Percentiles rank a stretch among this genome's conserved stretches.
These are phyloP conservation scores for Eulemur albifrons DNA, from an alignment of 2,797 vertebrate genomes.

Conservation along the genomic window DNA sequence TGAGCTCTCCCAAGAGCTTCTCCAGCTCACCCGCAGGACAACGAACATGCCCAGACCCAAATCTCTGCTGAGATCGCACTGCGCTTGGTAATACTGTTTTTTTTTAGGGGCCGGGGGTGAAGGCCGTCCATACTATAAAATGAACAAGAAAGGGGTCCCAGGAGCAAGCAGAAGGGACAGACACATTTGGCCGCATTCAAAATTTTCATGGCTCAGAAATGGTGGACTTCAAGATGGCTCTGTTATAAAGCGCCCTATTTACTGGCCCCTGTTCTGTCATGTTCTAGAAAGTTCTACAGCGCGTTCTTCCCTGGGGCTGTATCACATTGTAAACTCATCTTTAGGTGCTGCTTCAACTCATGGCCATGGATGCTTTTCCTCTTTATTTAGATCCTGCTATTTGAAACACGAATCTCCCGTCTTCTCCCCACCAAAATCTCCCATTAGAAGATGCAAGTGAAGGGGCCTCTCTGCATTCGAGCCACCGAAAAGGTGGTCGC, in stretches of 20 bases:
- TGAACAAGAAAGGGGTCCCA: background rate
- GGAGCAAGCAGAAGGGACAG: background rate
- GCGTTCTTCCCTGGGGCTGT: background rate
- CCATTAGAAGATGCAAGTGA: no score
- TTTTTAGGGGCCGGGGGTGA: fast-evolving
- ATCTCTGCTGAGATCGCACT: no score
- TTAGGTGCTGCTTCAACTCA: no score
- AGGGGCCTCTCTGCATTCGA: fast-evolving
- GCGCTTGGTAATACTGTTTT: background rate
- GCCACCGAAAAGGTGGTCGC: no score
- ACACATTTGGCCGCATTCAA: background rate
- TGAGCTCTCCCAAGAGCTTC: background rate
- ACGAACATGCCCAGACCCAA: background rate
- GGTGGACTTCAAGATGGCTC: background rate
- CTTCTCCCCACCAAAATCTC: background rate
- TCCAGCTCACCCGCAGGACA: background rate
- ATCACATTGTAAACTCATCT: fast-evolving
- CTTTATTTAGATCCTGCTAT: background rate
- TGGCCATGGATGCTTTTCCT: fast-evolving
- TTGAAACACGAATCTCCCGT: background rate
- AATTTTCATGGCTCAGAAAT: no score
- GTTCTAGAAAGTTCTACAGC: background rate
- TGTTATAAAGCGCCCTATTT: no score
- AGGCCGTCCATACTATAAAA: background rate
- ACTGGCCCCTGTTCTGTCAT: fast-evolving